Evolutionary conservation across 2,888 invertebrate species (phyloP).

Genomic region (Morinoia aosen): DNA sequence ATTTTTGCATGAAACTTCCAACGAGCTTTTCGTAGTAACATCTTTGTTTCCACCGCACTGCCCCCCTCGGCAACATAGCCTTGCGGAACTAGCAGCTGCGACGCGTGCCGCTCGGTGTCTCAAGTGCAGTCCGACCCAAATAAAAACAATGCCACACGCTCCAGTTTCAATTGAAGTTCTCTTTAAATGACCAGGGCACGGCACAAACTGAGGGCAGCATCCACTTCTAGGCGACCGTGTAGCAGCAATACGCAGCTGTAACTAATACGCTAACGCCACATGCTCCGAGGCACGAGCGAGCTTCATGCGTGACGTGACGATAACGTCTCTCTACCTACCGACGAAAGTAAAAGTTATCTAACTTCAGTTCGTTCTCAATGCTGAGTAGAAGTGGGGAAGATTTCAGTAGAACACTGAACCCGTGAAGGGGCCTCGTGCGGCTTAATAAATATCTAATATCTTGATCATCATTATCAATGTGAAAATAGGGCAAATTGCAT

Average conservation of each 20-base stretch:
- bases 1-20: neutral
- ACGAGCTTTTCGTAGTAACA: neutral
- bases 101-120: neutral
- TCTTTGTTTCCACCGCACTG: neutral
- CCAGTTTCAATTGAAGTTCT: neutral
- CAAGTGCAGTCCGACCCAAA: neutral
- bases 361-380: neutral
- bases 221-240: neutral
- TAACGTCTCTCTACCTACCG: slow-evolving; percentile 10
- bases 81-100: neutral
- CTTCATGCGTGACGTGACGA: neutral
- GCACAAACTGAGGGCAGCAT: neutral
- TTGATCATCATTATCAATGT: neutral
- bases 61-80: neutral
- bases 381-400: neutral
- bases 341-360: neutral
- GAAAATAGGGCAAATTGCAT: neutral
- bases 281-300: neutral
- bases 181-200: neutral
- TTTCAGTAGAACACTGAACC: neutral
- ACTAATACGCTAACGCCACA: neutral
- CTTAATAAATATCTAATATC: neutral
- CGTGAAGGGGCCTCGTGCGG: neutral
- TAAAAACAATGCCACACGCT: neutral
- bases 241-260: neutral